A percentile compares a stretch with the other conserved stretches of the same genome.
Conservation (phyloP, 2,888 invertebrate genomes). For the Listrodromus nycthemerus region DNA sequence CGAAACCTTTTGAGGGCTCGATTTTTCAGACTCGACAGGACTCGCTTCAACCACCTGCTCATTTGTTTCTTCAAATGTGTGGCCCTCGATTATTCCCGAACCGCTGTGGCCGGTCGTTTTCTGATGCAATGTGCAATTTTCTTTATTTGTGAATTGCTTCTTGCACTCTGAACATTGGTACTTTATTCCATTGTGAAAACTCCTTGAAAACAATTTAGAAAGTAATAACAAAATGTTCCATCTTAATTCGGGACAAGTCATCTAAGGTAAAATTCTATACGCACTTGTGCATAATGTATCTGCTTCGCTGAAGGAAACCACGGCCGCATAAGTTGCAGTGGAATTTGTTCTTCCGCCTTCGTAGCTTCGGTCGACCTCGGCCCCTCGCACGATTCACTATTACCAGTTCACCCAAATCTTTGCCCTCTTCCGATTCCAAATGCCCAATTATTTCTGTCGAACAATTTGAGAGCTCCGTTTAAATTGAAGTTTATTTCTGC, state of each 20-base stretch:
- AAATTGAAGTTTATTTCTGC: neutral
- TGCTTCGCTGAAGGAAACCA: slow-evolving; percentile 85
- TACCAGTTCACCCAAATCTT: slow-evolving; percentile 87
- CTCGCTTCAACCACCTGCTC: slow-evolving; percentile 31
- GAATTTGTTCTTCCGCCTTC: slow-evolving; percentile 83
- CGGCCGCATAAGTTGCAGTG: slow-evolving; percentile 86
- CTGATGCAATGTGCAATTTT: slow-evolving; percentile 87
- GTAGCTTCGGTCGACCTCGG: slow-evolving; percentile 86
- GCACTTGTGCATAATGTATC: slow-evolving; percentile 84
- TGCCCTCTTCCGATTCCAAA: slow-evolving; percentile 87
- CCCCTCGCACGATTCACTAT: slow-evolving; percentile 86
- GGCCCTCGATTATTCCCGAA: slow-evolving; percentile 84
- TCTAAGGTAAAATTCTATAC: slow-evolving; percentile 44
- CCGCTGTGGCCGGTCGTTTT: slow-evolving; percentile 86
- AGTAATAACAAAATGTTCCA: neutral
- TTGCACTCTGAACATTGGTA: slow-evolving; percentile 87
- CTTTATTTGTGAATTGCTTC: slow-evolving; percentile 85
- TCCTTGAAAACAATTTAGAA: slow-evolving; percentile 77
- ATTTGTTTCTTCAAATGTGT: slow-evolving; percentile 68
- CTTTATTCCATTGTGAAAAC: slow-evolving; percentile 87
- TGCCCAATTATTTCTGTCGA: slow-evolving; percentile 88
- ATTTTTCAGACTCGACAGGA: slow-evolving; percentile 10
- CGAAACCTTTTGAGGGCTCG: slow-evolving; percentile 4
- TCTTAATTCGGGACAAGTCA: neutral
- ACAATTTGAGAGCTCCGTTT: neutral